Evolutionary conservation across 2,888 invertebrate genomes (phyloP), one percentile per base, ranked within the genome.

Genomic region (Lycaena phlaeas): DNA sequence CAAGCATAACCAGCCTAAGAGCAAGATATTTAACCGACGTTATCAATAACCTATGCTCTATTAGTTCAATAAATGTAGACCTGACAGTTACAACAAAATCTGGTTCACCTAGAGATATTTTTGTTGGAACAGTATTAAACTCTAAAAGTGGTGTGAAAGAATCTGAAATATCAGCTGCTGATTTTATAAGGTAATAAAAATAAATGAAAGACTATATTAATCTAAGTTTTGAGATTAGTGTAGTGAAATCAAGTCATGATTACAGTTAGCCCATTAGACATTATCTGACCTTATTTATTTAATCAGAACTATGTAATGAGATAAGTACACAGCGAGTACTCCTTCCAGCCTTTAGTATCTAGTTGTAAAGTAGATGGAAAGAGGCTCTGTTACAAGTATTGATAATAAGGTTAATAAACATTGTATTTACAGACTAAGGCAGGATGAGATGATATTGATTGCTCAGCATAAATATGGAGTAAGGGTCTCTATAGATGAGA

Each of bases 401-500:
- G n/a, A n/a, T n/a, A n/a, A n/a, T n/a, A n/a, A n/a, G n/a, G n/a
- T n/a, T n/a, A n/a, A n/a, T n/a, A n/a, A n/a, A n/a, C n/a, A n/a
- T n/a, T n/a, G n/a, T n/a, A n/a, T 28, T 29, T 70, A 40, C 68
- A 90, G 89, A 10, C 67, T 87, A 51, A 77, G 91, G 30, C 84
- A 87, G 48, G 69, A 75, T 38, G 90, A 91, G 53, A 88, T 91
- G 87, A 82, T 86, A 26, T 61, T 89, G 2, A 88, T 90, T 68
- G 90, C 90, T 0, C 86, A 89, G 61, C 90, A 91, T 53, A 92
- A 91, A 58, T 88, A 88, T 64, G 88, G 90, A 2, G 58, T 88
- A 1, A 76, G 88, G 46, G 76, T 86, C 0, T 66, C 81, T 17
- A 68, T 82, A 3, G 75, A 79, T 37, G 51, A 61, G 14, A 75